phyloP scores from a whole-genome alignment of 2,113 vertebrate genomes.

The Mobula hypostoma region DNA sequence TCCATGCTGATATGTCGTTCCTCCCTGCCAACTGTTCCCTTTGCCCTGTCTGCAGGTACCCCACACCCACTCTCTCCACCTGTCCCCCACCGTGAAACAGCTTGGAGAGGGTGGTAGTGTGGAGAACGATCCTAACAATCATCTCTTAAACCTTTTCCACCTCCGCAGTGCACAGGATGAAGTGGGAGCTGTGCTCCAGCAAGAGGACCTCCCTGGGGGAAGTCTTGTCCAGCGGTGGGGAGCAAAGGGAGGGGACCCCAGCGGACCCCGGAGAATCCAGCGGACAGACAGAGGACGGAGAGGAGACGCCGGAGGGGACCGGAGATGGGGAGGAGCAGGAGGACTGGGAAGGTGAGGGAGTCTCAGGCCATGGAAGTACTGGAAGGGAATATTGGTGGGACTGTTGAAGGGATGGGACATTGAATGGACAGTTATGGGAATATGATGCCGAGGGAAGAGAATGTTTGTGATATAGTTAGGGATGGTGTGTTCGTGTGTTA shows the following conservation, averaged over 20 bases:
- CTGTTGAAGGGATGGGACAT: not conserved
- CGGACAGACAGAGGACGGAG: not conserved
- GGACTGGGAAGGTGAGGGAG: not conserved
- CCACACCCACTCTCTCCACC: constrained; percentile 55
- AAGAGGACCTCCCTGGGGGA: constrained; percentile 37
- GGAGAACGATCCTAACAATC: too few species aligned
- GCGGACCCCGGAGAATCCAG: not conserved
- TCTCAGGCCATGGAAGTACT: not conserved
- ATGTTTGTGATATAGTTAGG: not conserved
- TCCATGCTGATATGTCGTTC: too few species aligned
- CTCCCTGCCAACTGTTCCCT: too few species aligned
- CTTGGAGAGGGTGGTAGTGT: too few species aligned
- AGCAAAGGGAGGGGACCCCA: constrained; percentile 43
- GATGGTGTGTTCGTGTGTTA: too few species aligned
- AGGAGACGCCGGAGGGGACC: constrained; percentile 34
- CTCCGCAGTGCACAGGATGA: constrained; percentile 40
- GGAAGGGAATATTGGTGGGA: not conserved
- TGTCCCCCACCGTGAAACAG: too few species aligned
- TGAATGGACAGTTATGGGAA: not conserved
- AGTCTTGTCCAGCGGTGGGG: constrained; percentile 40
- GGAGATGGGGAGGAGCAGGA: constrained; percentile 46
- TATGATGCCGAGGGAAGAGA: not conserved
- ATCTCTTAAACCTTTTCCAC: too few species aligned
- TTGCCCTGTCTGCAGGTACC: too few species aligned
- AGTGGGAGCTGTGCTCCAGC: not conserved